These are phyloP conservation scores for Empidonax traillii DNA, from an alignment of 2,113 vertebrate genomes.

Conservation along the genomic window DNA sequence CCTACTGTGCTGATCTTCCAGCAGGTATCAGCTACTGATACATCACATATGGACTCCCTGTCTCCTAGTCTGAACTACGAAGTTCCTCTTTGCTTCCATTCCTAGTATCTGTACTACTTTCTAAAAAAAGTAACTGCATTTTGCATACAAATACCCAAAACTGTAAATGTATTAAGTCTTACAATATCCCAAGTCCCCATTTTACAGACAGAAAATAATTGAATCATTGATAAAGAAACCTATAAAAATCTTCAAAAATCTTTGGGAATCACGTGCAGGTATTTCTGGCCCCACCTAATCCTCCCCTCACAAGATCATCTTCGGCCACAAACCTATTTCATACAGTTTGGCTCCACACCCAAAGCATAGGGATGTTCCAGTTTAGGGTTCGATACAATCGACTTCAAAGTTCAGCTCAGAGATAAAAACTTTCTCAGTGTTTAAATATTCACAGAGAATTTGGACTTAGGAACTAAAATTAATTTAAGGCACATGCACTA, in stretches of 20 bases:
- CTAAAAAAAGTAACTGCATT: background rate
- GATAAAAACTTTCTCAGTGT: background rate
- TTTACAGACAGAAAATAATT: background rate
- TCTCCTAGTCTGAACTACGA: background rate
- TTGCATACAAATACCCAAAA: background rate
- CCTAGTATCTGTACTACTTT: background rate
- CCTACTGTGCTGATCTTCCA: background rate
- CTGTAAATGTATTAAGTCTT: background rate
- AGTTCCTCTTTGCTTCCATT: background rate
- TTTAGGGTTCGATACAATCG: background rate
- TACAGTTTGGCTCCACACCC: background rate
- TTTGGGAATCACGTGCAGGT: background rate
- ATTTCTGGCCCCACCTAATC: background rate
- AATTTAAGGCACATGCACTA: background rate
- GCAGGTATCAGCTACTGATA: background rate
- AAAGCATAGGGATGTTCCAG: background rate
- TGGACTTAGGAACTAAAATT: background rate
- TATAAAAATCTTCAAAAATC: background rate
- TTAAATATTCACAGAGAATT: background rate
- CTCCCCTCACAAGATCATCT: background rate
- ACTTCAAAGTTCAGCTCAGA: constrained; percentile 1
- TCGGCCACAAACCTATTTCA: background rate
- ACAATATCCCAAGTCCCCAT: background rate
- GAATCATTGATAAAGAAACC: background rate
- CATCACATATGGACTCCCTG: background rate